Base-by-base conservation (phyloP, 2,113 vertebrate species). In the Emberiza fucata region DNA sequence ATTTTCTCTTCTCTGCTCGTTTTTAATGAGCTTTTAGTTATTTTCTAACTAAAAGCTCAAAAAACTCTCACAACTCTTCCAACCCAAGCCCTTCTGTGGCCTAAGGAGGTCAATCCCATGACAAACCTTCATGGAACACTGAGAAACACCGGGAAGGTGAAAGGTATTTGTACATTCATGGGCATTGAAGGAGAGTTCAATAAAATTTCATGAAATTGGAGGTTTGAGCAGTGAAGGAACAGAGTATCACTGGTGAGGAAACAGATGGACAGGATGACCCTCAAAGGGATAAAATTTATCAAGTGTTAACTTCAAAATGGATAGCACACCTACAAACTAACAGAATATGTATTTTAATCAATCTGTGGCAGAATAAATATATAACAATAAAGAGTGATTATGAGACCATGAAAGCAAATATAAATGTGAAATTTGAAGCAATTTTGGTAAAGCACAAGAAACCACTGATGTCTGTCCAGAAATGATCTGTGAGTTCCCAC, bases 31-130 rank as follows among this genome's bases (percentile, higher is more conserved):
- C n/a, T n/a, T n/a, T n/a, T n/a, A 35, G 14, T 47, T 64, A 4
- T n/a, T 68, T 81, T 66, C 5, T 14, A 81, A 54, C 2, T 35
- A 48, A 35, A 64, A 72, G 4, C 8, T 56, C 15, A 57, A 72
- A 22, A 44, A 70, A 10, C 9, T 23, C 10, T 29, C 25, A 66
- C 25, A 78, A 7, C 19, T 72, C 14, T 60, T 65, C 17, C 50
- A 61, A 37, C 17, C 14, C 37, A 73, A 69, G 40, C 4, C 40
- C 47, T 18, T 11, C 33, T 33, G 31, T 37, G 63, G 51, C 44
- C 14, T 4, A 31, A 59, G 15, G 47, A 37, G 35, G 35, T 18
- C 0, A 0, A 59, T 69, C 37, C 17, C 20, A 9, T 28, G n/a
- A 44, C 60, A 78, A 92, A 75, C 22, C 23, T 44, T 64, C 35